Evolutionary conservation across 2,797 vertebrate species (phyloP), one percentile per base, ranked within the genome.

Genomic region (Hephaestus fuliginosus): DNA sequence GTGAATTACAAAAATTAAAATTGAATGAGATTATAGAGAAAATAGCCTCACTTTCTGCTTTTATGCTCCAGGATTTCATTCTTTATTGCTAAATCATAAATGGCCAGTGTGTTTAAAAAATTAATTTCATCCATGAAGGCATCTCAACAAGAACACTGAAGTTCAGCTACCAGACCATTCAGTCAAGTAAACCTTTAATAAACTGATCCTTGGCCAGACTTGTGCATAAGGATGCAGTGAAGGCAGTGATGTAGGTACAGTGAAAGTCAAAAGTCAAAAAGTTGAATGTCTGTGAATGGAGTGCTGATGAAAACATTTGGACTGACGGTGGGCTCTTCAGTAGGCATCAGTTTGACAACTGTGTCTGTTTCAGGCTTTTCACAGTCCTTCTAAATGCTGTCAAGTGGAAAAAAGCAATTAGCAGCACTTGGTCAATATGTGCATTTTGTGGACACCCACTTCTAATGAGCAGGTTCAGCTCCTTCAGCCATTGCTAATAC

Each of bases 241-340:
- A 70, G 39, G 46, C 67, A 49, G 33, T 46, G 69, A 22, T 75
- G 12, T 22, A 63, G 18, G 57, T 63, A 18, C 10, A 20, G 22
- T 69, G 33, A 70, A 70, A 70, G 36, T 77, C 64, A 74, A 17
- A 68, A 33, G 30, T 65, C 20, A 3, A 51, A 20, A 73, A 46
- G 17, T 67, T 81, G 20, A 10, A 57, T 22, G 71, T 77, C 25
- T 81, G 51, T 76, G 22, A 75, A 3, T 69, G 28, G 33, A 14
- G 20, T 69, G 36, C 17, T 60, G 39, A 82, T 84, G 25, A 12
- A 55, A 71, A 46, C n/a, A 46, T 73, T 81, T 65, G 18, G n/a
- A 57, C 46, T 48, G n/a, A 33, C 7, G 52, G 5, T 58, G 25
- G 36, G 18, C 17, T 63, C 5, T 49, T 55, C 57, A 17, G 4